Evolutionary conservation across 2,797 vertebrate genomes (phyloP), one percentile per base, ranked within the genome.

Genomic region (Syndactyla subalaris): DNA sequence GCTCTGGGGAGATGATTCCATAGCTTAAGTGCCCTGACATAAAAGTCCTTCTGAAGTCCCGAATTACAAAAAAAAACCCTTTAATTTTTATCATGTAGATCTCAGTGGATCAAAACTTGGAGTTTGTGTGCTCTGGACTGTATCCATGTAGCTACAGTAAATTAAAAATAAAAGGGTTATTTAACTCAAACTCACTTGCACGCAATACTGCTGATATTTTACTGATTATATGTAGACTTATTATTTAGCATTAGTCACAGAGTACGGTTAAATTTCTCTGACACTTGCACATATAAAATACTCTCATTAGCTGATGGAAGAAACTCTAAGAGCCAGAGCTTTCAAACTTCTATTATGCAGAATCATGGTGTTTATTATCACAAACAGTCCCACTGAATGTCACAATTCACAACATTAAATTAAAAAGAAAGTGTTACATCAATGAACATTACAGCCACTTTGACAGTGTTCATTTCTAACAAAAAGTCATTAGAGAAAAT

Each of bases 91-190:
- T 82, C 71, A 67, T 9, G 22, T 76, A 92, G 74, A 93, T 88
- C 72, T 91, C 81, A 80, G 29, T 30, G 24, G 70, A 91, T 83
- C 55, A 89, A 88, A 85, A 89, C 13, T 27, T 52, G 32, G 70
- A 81, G 66, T 49, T 73, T 52, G 62, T 65, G 55, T 70, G 66
- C 34, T 70, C 88, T 88, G 87, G 92, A 89, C 22, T 5, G 0
- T 62, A 88, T 68, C 88, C 91, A 81, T 29, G 12, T 75, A 70
- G 76, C 65, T 78, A 81, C 9, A 85, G 79, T 46, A 79, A 91
- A 77, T 72, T 85, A 75, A 88, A 95, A 96, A 92, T 74, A 95
- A 92, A 92, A 84, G n/a, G 22, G 58, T 55, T 90, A 90, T 81
- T 96, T 94, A 92, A 92, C 62, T 54, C 63, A 78, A 88, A 66